Evolutionary conservation across 2,797 vertebrate species (phyloP).

Genomic region (Myotis daubentonii): DNA sequence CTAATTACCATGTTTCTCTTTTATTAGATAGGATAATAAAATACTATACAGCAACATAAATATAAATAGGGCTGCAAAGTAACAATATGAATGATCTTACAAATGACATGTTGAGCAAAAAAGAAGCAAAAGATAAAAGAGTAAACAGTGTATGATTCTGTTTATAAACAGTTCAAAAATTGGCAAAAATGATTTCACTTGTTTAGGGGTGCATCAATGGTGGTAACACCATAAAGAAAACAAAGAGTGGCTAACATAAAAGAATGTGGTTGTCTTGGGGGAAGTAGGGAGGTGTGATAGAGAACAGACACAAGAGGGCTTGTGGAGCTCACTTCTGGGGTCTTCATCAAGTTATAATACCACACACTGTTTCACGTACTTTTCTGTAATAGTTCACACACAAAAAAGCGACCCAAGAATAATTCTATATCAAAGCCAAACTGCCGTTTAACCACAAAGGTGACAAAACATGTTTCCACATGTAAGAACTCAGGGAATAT

Average conservation of each 20-base stretch:
- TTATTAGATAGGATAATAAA: neutral
- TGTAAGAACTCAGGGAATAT: neutral
- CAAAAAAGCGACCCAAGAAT: neutral
- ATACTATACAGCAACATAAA: neutral
- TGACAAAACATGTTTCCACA: neutral
- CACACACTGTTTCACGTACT: neutral
- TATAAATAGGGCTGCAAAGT: neutral
- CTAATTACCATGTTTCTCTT: too few species aligned
- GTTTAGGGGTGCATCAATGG: neutral
- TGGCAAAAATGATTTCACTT: neutral
- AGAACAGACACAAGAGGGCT: neutral
- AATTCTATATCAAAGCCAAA: neutral
- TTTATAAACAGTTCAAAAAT: neutral
- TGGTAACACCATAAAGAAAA: neutral
- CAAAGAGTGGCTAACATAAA: neutral
- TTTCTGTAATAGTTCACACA: neutral
- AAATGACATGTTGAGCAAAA: neutral
- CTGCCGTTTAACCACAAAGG: neutral
- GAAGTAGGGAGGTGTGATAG: neutral
- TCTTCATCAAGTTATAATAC: neutral
- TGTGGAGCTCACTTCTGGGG: neutral
- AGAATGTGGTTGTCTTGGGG: neutral
- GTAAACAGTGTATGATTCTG: neutral
- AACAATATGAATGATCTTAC: neutral
- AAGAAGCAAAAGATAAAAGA: neutral